phyloP scores from a whole-genome alignment of 2,797 vertebrate genomes.

The Hippocampus kuda region DNA sequence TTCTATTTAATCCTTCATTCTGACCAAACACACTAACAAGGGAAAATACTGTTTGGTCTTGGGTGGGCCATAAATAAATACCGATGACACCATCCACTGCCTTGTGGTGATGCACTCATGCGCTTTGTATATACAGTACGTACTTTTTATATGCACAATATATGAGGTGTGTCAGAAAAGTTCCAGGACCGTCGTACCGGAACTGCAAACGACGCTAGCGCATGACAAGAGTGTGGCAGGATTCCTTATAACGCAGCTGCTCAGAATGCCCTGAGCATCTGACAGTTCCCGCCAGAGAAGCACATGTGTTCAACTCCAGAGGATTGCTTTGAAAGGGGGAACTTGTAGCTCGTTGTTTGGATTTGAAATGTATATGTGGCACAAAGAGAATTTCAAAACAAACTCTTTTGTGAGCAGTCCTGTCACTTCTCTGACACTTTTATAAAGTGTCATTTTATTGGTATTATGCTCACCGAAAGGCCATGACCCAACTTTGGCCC shows the following conservation, averaged over 20 bases:
- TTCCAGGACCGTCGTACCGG: too few species aligned
- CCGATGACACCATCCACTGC: neutral
- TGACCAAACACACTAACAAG: constrained; percentile 1
- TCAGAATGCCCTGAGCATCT: neutral
- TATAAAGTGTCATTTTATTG: constrained; percentile 2
- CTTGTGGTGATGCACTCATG: neutral
- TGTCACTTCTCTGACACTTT: neutral
- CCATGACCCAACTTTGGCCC: constrained; percentile 31
- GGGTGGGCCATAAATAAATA: neutral
- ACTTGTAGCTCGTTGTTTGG: neutral
- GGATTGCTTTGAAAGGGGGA: neutral
- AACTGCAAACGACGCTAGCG: too few species aligned
- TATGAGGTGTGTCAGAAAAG: too few species aligned
- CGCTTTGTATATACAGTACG: neutral
- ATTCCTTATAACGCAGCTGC: neutral
- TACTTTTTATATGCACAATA: neutral
- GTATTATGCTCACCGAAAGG: constrained; percentile 18
- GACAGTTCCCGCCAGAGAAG: neutral
- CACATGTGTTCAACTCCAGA: neutral
- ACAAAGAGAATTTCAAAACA: neutral
- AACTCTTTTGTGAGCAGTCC: neutral
- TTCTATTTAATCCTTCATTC: neutral
- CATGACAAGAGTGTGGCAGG: neutral
- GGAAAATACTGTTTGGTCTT: constrained; percentile 2
- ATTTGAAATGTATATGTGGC: neutral